phyloP scores from a whole-genome alignment of 2,888 invertebrate genomes.

The Macrosoma leucophasiata region DNA sequence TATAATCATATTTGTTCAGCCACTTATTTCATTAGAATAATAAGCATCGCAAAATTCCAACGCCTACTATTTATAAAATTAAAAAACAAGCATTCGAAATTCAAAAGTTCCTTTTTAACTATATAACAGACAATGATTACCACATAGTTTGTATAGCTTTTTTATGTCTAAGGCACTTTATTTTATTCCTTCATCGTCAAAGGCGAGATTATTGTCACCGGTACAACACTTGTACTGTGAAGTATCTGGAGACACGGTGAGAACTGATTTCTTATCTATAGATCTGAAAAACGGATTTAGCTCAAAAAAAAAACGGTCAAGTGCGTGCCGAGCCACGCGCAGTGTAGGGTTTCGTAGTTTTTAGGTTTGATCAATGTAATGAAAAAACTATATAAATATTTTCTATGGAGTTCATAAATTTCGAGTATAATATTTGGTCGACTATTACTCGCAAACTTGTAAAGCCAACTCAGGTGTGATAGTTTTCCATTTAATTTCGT shows the following conservation, averaged over 20 bases:
- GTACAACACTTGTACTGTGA: slow-evolving; percentile 36
- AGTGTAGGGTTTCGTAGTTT: too few species aligned
- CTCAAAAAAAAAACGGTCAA: neutral
- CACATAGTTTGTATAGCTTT: slow-evolving; percentile 25
- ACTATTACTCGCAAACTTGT: too few species aligned
- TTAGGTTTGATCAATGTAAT: too few species aligned
- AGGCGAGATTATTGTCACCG: slow-evolving; percentile 62
- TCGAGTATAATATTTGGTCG: too few species aligned
- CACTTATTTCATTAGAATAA: slow-evolving; percentile 50
- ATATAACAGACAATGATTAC: slow-evolving; percentile 1
- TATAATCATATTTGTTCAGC: slow-evolving; percentile 36
- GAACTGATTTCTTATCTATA: slow-evolving; percentile 44
- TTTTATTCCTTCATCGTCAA: slow-evolving; percentile 18
- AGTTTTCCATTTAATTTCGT: too few species aligned
- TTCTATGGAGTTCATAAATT: too few species aligned
- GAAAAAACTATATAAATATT: too few species aligned
- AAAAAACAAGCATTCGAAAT: slow-evolving; percentile 29
- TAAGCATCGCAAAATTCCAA: slow-evolving; percentile 23
- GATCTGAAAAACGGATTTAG: neutral
- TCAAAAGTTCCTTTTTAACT: slow-evolving; percentile 18
- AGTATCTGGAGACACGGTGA: slow-evolving; percentile 39
- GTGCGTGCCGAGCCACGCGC: too few species aligned
- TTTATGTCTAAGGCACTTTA: slow-evolving; percentile 20
- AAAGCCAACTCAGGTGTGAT: too few species aligned
- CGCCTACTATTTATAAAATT: slow-evolving; percentile 22